Evolutionary conservation across 2,888 invertebrate species (phyloP).

Genomic region (Leucoma salicis): DNA sequence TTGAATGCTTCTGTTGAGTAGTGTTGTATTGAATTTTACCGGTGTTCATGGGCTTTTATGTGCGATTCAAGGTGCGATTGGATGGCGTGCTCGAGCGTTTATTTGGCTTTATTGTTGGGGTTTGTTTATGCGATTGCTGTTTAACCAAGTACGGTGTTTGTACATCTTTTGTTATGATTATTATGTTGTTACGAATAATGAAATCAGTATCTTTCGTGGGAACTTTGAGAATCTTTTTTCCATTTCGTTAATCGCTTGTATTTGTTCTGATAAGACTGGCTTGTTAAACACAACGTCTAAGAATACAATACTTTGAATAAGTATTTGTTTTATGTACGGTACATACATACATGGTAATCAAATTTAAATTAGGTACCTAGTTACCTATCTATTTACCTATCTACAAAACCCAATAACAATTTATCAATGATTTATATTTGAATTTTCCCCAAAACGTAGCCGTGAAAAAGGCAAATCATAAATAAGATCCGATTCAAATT

Average conservation of each 20-base stretch:
- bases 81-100: constrained; percentile 81
- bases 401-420: constrained; percentile 69
- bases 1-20: constrained; percentile 73
- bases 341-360: constrained; percentile 52
- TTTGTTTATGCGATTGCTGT: constrained; percentile 82
- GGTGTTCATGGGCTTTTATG: constrained; percentile 80
- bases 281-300: constrained; percentile 13
- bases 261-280: constrained; percentile 36
- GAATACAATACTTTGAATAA: constrained; percentile 31
- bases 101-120: constrained; percentile 82
- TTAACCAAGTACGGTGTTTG: constrained; percentile 79
- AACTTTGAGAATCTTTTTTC: constrained; percentile 38
- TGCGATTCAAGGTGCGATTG: constrained; percentile 82
- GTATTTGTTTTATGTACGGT: constrained; percentile 38
- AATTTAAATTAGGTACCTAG: constrained; percentile 66
- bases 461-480: constrained; percentile 83
- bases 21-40: constrained; percentile 77
- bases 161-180: constrained; percentile 80
- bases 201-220: constrained; percentile 60
- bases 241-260: background rate
- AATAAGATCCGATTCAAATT: constrained; percentile 83
- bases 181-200: constrained; percentile 75
- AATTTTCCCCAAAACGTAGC: constrained; percentile 79
- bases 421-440: constrained; percentile 77
- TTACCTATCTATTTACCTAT: too few relatives aligned